These are phyloP conservation scores for Ephestia elutella DNA, from an alignment of 1,140 invertebrate species.

Conservation along the genomic window DNA sequence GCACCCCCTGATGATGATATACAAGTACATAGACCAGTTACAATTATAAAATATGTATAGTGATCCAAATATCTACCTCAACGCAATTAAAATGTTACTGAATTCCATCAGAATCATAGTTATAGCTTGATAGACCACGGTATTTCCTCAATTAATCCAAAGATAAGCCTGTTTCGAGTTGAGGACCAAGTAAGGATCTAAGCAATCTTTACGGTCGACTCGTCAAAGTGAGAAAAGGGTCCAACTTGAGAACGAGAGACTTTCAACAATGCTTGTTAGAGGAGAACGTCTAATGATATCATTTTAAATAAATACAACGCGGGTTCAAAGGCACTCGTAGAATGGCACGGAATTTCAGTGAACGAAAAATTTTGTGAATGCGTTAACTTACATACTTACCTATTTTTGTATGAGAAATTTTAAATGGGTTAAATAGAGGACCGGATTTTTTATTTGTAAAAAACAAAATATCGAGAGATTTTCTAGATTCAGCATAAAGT, in stretches of 20 bases:
- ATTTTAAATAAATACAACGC: conserved; percentile 56
- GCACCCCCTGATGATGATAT: too few species aligned
- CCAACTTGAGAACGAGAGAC: conserved; percentile 52
- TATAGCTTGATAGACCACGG: conserved; percentile 58
- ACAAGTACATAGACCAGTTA: too few species aligned
- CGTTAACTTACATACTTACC: too few species aligned
- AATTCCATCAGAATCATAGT: conserved; percentile 22
- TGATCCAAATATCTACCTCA: too few species aligned
- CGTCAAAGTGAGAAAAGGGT: conserved; percentile 72
- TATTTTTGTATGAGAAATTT: too few species aligned
- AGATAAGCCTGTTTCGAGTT: conserved; percentile 69
- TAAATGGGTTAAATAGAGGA: too few species aligned
- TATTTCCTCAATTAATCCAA: conserved; percentile 71
- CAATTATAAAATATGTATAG: too few species aligned
- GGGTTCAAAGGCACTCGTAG: conserved; percentile 19
- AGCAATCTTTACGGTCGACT: conserved; percentile 72
- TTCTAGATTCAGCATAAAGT: too few species aligned
- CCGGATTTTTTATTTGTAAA: too few species aligned
- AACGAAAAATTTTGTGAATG: background rate
- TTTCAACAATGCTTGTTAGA: conserved; percentile 74
- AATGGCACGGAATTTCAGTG: background rate
- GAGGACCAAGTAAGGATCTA: conserved; percentile 67
- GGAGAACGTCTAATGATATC: conserved; percentile 65
- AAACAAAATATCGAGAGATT: too few species aligned
- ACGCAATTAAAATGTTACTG: too few species aligned